phyloP scores from a whole-genome alignment of 2,113 vertebrate species.

The Ardeotis arabs region DNA sequence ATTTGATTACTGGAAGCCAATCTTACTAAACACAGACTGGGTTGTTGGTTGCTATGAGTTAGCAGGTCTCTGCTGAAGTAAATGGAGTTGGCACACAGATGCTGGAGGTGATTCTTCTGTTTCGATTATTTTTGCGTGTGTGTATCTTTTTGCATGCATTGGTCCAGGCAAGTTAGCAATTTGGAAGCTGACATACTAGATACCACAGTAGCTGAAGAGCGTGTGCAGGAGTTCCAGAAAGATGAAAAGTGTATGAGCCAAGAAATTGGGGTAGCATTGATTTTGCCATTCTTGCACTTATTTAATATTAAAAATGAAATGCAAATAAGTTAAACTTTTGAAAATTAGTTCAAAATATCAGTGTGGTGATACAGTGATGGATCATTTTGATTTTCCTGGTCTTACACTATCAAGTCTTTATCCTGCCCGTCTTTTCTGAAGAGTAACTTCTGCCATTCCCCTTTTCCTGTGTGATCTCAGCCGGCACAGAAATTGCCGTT shows the following conservation, averaged over 20 bases:
- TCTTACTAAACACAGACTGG: not conserved
- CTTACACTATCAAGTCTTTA: not conserved
- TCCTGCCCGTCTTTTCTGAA: not conserved
- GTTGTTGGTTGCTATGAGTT: not conserved
- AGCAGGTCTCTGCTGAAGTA: not conserved
- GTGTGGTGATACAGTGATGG: accelerated
- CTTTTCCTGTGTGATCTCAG: not conserved
- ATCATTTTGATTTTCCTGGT: not conserved
- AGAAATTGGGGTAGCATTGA: not conserved
- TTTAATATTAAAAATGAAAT: not conserved
- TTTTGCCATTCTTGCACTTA: not conserved
- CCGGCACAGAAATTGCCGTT: accelerated
- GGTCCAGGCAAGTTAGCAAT: not conserved
- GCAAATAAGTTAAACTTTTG: not conserved
- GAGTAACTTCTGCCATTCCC: not conserved
- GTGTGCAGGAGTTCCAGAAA: not conserved
- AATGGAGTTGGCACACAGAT: not conserved
- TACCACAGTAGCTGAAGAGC: not conserved
- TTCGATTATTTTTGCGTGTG: not conserved
- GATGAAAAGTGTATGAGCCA: not conserved
- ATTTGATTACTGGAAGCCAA: not conserved
- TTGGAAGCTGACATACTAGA: not conserved
- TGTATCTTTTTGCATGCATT: accelerated
- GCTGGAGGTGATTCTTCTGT: not conserved
- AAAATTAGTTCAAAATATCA: not conserved